Base-by-base conservation (phyloP, 2,113 vertebrate species). In the Nibea albiflora region DNA sequence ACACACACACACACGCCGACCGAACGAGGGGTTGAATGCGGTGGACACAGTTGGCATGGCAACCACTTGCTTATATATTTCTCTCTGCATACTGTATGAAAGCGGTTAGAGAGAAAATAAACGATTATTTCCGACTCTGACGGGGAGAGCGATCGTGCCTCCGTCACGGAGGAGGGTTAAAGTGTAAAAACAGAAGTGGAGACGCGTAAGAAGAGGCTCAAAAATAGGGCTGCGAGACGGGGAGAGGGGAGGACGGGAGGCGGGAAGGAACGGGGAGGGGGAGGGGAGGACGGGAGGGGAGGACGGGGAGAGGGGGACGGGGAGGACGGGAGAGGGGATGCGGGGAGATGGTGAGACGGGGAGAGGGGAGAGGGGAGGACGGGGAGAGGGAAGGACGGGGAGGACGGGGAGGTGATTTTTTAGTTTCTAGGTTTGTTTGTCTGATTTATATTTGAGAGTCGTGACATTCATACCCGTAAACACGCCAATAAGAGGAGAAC, bases 51-150 rank as follows among this genome's bases (percentile, higher is more conserved):
- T 95, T 94, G 90, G 80, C 93, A 94, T 94, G 88, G 94, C 85
- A 95, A 95, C 94, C 92, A 73, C 81, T 79, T 88, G 82, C 92
- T 93, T 93, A 92, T 93, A 92, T 82, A 89, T 90, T 88, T 90
- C 81, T 86, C 64, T 86, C 75, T 86, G 78, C 81, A 77, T 91
- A 81, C 76, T 66, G 77, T 90, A 88, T 77, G 78, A 89, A 90
- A 90, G 80, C 85, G 61, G 67, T 58, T 22, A 78, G 50, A 68
- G 63, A 58, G 72, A 80, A 71, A 60, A 67, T 16, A 74, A 64
- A 79, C 47, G 5, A 61, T 84, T 58, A 77, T 86, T 84, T 89
- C 62, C 70, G 26, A 64, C 20, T 66, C 3, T 54, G 78, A 87
- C 56, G 66, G 53, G 61, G 65, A 57, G 49, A 49, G 61, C 42